Evolutionary conservation across 2,888 invertebrate species (phyloP).

Genomic region (Macrosoma leucophasiata): DNA sequence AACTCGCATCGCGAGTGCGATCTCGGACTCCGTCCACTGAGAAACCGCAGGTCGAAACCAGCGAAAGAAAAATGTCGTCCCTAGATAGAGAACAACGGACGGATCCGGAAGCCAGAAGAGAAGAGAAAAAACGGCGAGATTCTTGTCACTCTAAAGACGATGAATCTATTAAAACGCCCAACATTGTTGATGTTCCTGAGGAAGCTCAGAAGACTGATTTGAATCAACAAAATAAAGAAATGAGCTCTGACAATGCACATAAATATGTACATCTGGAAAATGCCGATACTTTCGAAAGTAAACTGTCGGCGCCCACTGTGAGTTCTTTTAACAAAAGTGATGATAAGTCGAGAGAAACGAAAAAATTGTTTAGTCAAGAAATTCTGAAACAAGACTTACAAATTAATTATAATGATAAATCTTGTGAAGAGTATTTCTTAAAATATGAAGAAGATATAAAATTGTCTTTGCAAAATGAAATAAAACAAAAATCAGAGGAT

Average conservation of each 20-base stretch:
- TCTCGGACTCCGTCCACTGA: constrained; percentile 68
- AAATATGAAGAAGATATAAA: constrained; percentile 34
- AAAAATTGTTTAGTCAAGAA: too few relatives aligned
- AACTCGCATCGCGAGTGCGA: constrained; percentile 57
- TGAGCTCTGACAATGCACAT: too few relatives aligned
- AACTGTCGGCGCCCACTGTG: too few relatives aligned
- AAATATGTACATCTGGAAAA: too few relatives aligned
- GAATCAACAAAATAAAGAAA: too few relatives aligned
- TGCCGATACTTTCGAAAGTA: too few relatives aligned
- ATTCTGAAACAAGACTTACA: constrained; percentile 20
- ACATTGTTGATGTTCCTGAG: constrained; percentile 28
- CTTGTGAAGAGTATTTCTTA: constrained; percentile 24
- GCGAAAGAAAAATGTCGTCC: constrained; percentile 34
- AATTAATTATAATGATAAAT: constrained; percentile 15
- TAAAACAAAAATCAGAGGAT: constrained; percentile 32
- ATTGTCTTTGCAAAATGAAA: constrained; percentile 36
- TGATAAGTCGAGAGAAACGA: too few relatives aligned
- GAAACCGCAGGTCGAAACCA: constrained; percentile 31
- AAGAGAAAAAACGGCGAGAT: too few relatives aligned
- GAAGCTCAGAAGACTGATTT: constrained; percentile 30
- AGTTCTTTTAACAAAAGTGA: too few relatives aligned
- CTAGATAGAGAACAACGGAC: constrained; percentile 40
- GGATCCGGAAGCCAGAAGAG: constrained; percentile 42
- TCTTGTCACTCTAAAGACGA: constrained; percentile 27
- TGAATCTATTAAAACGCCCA: constrained; percentile 29